phyloP scores from a whole-genome alignment of 1,140 invertebrate genomes.

The Drosophila biarmipes region DNA sequence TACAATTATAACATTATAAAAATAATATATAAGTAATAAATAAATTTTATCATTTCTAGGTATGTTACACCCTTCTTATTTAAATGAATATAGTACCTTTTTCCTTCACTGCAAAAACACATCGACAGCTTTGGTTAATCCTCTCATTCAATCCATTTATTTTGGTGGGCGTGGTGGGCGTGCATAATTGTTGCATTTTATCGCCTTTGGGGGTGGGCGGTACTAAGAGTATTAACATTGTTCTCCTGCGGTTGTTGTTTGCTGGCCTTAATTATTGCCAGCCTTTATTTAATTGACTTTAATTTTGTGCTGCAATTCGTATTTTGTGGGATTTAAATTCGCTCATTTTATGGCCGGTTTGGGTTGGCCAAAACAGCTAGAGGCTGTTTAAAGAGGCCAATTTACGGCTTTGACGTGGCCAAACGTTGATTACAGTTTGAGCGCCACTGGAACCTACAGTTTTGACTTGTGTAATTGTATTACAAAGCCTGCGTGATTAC shows the following conservation, averaged over 20 bases:
- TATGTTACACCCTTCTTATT: too few relatives aligned
- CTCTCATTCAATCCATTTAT: slow-evolving; percentile 7
- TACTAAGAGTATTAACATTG: slow-evolving; percentile 28
- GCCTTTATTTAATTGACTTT: slow-evolving; percentile 47
- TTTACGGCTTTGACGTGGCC: slow-evolving; percentile 19
- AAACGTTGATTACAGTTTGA: slow-evolving; percentile 38
- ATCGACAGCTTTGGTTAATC: neutral
- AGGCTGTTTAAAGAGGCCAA: slow-evolving; percentile 31
- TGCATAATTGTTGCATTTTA: slow-evolving; percentile 30
- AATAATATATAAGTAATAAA: too few relatives aligned
- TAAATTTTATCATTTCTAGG: neutral
- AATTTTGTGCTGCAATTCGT: slow-evolving; percentile 23
- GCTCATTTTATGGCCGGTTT: slow-evolving; percentile 25
- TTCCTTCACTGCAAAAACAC: neutral
- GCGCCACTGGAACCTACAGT: slow-evolving; percentile 2
- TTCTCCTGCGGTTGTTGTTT: slow-evolving; percentile 12
- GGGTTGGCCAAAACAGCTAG: slow-evolving; percentile 8
- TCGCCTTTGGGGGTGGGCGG: neutral
- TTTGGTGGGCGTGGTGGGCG: slow-evolving; percentile 4
- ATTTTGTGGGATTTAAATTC: slow-evolving; percentile 39
- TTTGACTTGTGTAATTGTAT: slow-evolving; percentile 18
- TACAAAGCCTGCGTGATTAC: slow-evolving; percentile 17
- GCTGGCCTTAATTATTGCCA: slow-evolving; percentile 37
- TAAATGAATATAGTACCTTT: too few relatives aligned
- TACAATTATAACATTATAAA: too few relatives aligned